These are phyloP conservation scores for Sphinx pinastri DNA, from an alignment of 2,888 invertebrate species.

Conservation along the genomic window DNA sequence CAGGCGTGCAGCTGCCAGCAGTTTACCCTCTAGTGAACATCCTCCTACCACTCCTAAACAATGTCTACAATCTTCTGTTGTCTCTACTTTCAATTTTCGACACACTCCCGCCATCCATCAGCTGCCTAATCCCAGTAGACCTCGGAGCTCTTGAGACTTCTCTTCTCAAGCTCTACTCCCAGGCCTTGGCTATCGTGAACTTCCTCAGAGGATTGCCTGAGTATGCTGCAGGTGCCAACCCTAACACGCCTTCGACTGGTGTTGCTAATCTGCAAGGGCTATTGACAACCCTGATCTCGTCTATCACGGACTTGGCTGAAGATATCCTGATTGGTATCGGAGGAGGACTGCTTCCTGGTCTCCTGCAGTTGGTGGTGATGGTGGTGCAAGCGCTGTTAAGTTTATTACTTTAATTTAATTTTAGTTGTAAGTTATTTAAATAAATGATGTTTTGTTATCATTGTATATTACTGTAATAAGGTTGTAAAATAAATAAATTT, in stretches of 20 bases:
- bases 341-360: constrained; percentile 68
- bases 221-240: constrained; percentile 71
- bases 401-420: constrained; percentile 52
- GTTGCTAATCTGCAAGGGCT: constrained; percentile 63
- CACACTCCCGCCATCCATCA: constrained; percentile 70
- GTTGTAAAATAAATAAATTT: no score
- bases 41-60: constrained; percentile 72
- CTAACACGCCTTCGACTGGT: constrained; percentile 57
- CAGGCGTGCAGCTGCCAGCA: constrained; percentile 69
- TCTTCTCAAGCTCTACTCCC: constrained; percentile 71
- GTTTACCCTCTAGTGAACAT: constrained; percentile 78
- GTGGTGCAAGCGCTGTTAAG: constrained; percentile 63
- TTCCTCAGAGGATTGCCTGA: constrained; percentile 69
- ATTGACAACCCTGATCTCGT: constrained; percentile 57
- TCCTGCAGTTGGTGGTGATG: constrained; percentile 67
- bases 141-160: constrained; percentile 73
- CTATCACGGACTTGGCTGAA: constrained; percentile 65
- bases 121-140: constrained; percentile 72
- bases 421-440: constrained; percentile 31
- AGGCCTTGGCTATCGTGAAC: constrained; percentile 75
- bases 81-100: constrained; percentile 77
- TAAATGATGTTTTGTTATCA: constrained; percentile 29
- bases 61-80: constrained; percentile 76
- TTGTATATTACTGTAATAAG: constrained; percentile 15
- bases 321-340: constrained; percentile 67